Conservation (phyloP, 2,888 invertebrate species). For the Papilio gigon region DNA sequence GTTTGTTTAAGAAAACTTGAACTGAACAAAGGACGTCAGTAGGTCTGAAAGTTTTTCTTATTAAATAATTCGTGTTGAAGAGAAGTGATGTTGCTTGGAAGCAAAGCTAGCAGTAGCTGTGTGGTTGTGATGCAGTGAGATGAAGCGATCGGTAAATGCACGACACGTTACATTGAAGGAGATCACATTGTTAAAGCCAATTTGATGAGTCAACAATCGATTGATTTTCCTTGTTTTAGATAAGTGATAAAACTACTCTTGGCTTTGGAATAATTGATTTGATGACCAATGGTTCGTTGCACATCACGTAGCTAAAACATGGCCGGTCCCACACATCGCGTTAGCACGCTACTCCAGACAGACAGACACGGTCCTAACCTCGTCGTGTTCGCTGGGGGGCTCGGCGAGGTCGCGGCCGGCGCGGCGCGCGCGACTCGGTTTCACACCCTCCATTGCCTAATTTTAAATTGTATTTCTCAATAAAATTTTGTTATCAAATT, state of each 20-base stretch:
- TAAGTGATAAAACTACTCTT: neutral
- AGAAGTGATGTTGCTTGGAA: neutral
- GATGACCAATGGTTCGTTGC: neutral
- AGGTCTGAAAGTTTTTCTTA: neutral
- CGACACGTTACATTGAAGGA: neutral
- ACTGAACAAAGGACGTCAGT: no score
- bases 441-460: conserved; percentile 95
- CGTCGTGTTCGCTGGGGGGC: conserved; percentile 86
- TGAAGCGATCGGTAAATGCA: no score
- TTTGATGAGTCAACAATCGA: neutral
- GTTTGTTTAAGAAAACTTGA: no score
- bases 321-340: neutral
- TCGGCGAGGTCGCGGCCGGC: conserved; percentile 88
- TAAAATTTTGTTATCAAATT: neutral
- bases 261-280: neutral
- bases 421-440: conserved; percentile 92
- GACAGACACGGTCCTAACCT: conserved; percentile 86
- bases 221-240: neutral
- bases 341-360: conserved; percentile 42
- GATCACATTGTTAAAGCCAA: neutral
- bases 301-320: neutral
- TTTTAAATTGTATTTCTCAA: conserved; percentile 1
- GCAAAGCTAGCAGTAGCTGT: neutral
- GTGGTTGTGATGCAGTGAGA: neutral
- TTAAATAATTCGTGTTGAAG: neutral